Base-by-base conservation (phyloP, 2,113 vertebrate genomes). In the Oxyura jamaicensis region DNA sequence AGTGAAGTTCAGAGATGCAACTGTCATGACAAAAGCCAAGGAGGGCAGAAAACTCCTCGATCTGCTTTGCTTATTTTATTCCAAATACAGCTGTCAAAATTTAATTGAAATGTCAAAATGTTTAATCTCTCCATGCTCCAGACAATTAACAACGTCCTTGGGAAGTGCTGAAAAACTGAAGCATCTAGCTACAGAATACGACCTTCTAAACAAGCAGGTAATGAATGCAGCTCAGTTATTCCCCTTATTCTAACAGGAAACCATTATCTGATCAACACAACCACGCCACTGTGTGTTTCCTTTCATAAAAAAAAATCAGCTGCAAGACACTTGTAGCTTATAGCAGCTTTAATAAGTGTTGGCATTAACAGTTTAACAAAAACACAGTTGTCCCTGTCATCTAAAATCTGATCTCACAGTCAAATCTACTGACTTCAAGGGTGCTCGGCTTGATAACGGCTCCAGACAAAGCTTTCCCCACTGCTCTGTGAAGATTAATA, bases 211-310 rank as follows among this genome's bases (percentile, higher is more conserved):
- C 19, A 21, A 72, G 67, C 90, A 95, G 78, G 88, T 77, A 82
- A 65, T 55, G 16, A 81, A 22, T 2, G 15, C 3, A 59, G 88
- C 88, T 76, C 89, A 85, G 74, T 68, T 59, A 39, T 10, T 95
- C 21, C 63, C 75, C 71, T 67, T 6, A 18, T 18, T 46, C 72
- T 56, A 21, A 77, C 91, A 97, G 97, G 97, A 96, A 97, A 71
- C 67, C 82, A n/a, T 78, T 89, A 82, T 94, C 95, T 95, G 96
- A 95, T 74, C 63, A 44, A 76, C 82, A 86, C 89, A 75, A 91
- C 68, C 75, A 29, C 11, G 16, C n/a, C 66, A 3, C 77, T 78
- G 55, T 25, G 28, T 50, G 89, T 62, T 90, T 96, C 95, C 96
- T 83, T 72, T 59, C 85, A 42, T 7, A 63, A 8, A 7, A 8